Base-by-base conservation (phyloP, 2,113 vertebrate species). In the Sigmodon hispidus region DNA sequence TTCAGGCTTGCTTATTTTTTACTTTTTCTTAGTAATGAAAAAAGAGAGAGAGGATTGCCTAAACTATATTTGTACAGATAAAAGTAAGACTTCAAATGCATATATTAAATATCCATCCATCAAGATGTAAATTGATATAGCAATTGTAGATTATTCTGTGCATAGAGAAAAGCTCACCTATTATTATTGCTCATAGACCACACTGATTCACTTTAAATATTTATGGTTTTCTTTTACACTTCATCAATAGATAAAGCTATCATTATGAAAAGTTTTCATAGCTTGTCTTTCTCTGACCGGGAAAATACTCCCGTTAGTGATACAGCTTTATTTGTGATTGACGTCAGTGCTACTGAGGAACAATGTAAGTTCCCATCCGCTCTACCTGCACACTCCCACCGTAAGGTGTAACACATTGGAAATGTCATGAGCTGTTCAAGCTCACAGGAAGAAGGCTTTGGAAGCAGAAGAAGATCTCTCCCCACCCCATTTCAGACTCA, bases 81-180 rank as follows among this genome's bases (percentile, higher is more conserved):
- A 98, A 65, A 83, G 70, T 31, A 85, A 96, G 87, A 94, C 88
- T 84, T 97, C 73, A 90, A 97, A 97, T 96, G 93, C 52, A 96
- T 92, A 95, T 52, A 87, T 97, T 89, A 94, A 96, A 88, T 85
- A 92, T 63, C 91, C 61, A 97, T 75, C 77, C 61, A 90, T 92
- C 80, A 96, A 95, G 52, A 69, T 95, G 80, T 34, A 97, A 97
- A 98, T 94, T 92, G 89, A 0, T 63, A 40, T 16, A 87, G 86
- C 2, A 19, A 84, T 69, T 94, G 87, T 87, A 92, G 75, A 91
- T 85, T 96, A 93, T 63, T 94, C 52, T 88, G 12, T 57, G 86
- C 91, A 86, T 84, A 89, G 75, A 92, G 72, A 90, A 83, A 96
- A 96, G 93, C 29, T 88, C 81, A 57, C 88, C 79, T 92, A 86